Percentiles rank a stretch among this genome's conserved stretches.
Evolutionary conservation across 2,888 invertebrate species (phyloP).

Genomic region (Synanthedon tipuliformis): DNA sequence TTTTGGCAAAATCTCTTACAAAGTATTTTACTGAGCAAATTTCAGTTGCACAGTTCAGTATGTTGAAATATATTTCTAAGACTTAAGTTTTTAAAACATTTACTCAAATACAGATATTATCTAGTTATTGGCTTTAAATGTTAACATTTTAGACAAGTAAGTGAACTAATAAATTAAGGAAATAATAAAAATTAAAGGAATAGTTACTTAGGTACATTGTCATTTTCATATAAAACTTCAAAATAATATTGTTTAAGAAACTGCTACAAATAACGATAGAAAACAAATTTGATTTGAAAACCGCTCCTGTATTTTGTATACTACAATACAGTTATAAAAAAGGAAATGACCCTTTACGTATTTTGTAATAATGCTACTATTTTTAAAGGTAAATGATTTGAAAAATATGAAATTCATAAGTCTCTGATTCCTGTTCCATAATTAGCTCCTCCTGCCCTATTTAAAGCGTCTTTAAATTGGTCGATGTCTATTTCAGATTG

Average conservation of each 20-base stretch:
- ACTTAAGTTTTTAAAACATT: too few species aligned
- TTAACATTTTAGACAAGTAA: too few species aligned
- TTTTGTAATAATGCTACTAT: conserved; percentile 10
- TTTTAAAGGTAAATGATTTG: conserved; percentile 5
- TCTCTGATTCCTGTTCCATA: conserved; percentile 82
- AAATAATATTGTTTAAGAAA: too few species aligned
- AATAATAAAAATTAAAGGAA: too few species aligned
- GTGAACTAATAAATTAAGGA: too few species aligned
- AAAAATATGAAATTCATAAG: conserved; percentile 45
- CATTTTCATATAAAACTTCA: too few species aligned
- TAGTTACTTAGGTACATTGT: too few species aligned
- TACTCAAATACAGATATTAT: too few species aligned
- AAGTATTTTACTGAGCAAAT: background rate
- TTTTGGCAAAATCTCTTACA: conserved; percentile 34
- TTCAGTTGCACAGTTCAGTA: conserved; percentile 38
- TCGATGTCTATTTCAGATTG: conserved; percentile 77
- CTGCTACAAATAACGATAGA: background rate
- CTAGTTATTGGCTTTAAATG: too few species aligned
- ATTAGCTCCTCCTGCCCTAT: conserved; percentile 82
- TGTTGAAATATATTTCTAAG: conserved; percentile 1
- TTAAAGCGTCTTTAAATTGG: conserved; percentile 75
- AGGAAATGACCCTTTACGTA: conserved; percentile 16
- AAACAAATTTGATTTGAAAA: conserved; percentile 1
- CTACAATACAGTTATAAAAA: conserved; percentile 6
- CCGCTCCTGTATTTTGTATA: conserved; percentile 5